These are phyloP conservation scores for Ennomos fuscantarius DNA, from an alignment of 2,888 invertebrate species.

Conservation along the genomic window DNA sequence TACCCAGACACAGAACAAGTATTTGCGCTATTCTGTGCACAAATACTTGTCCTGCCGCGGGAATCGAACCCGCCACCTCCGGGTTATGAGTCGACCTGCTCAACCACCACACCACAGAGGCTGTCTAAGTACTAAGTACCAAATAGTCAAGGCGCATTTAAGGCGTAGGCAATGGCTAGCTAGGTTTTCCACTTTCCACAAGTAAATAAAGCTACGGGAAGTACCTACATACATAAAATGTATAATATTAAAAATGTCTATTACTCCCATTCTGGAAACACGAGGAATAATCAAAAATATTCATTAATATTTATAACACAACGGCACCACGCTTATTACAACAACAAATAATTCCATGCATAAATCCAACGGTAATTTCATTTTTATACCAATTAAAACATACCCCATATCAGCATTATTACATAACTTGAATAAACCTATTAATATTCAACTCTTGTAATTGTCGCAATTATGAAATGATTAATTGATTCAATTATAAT, in stretches of 20 bases:
- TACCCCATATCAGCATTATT: constrained; percentile 11
- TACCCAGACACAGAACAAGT: no score
- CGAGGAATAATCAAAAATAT: constrained; percentile 21
- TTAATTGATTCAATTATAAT: constrained; percentile 24
- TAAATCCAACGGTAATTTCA: constrained; percentile 16
- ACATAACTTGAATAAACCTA: constrained; percentile 3
- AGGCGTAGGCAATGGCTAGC: no score
- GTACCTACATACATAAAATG: neutral
- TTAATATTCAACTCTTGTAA: constrained; percentile 11
- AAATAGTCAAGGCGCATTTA: no score
- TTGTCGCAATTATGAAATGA: constrained; percentile 25
- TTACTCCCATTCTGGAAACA: constrained; percentile 1
- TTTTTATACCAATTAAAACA: constrained; percentile 26
- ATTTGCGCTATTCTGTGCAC: no score
- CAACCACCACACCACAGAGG: no score
- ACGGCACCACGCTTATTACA: constrained; percentile 20
- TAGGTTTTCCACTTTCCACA: no score
- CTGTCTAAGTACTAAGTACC: no score
- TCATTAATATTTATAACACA: constrained; percentile 20
- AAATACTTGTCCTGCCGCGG: no score
- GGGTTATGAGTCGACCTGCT: no score
- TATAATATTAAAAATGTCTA: constrained; percentile 8
- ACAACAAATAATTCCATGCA: constrained; percentile 30
- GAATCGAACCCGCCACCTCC: no score
- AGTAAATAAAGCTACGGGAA: no score